Conservation (phyloP, 2,797 vertebrate genomes). For the Ptychobarbus kaznakovi region DNA sequence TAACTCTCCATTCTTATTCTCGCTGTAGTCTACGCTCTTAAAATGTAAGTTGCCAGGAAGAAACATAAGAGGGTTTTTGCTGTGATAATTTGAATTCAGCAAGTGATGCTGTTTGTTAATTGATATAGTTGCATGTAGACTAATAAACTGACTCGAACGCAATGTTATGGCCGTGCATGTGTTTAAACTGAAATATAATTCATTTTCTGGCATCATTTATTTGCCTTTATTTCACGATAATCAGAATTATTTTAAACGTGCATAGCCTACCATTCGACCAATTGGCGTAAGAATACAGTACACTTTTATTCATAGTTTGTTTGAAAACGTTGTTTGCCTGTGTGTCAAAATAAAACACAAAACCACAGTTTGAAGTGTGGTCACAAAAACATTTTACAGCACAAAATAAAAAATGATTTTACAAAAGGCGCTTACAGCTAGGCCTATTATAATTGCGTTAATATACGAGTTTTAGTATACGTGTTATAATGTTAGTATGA, state of each 20-base stretch:
- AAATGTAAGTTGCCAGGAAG: not conserved
- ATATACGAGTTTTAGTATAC: not conserved
- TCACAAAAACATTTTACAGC: not conserved
- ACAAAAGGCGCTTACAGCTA: not conserved
- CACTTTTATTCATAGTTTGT: not conserved
- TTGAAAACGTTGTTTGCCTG: not conserved
- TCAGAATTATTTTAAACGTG: not conserved
- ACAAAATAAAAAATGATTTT: not conserved
- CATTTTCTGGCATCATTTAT: not conserved
- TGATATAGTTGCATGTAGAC: not conserved
- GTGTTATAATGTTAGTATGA: not conserved
- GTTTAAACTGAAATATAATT: not conserved
- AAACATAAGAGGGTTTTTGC: not conserved
- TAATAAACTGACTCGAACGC: not conserved
- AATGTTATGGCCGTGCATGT: not conserved
- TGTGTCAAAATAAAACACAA: not conserved
- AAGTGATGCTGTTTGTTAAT: conserved; percentile 13
- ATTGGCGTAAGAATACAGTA: not conserved
- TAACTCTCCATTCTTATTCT: not conserved
- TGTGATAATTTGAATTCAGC: not conserved
- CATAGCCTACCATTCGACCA: not conserved
- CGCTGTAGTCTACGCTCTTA: not conserved
- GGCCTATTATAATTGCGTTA: not conserved
- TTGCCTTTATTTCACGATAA: conserved; percentile 7
- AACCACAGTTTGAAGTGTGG: not conserved